Base-by-base conservation (phyloP, 2,888 invertebrate species). In the Dorcus hopei region DNA sequence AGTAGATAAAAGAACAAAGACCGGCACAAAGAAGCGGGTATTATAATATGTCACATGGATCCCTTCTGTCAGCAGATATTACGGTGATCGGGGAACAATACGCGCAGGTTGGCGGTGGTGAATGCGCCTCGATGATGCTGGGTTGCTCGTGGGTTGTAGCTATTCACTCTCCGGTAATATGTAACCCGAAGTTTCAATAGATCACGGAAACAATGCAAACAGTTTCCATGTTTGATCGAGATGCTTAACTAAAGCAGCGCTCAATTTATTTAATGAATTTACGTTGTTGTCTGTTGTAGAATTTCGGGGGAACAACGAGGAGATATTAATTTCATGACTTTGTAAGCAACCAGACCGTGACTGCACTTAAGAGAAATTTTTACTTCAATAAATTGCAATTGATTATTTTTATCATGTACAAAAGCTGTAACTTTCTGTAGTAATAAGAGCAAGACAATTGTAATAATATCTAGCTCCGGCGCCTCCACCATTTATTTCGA, bases 11-110 rank as follows among this genome's bases (percentile, higher is more conserved):
- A 52, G 41, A 48, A 53, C 52, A 52, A 57, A 41, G 51, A 45
- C 23, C 45, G 19, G 5, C 38, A 47, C 43, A 54, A 40, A 50
- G 54, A 58, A 54, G 23, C 48, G 38, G 51, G 43, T 57, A 57
- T 49, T 57, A 58, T 58, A 58, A 54, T 58, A 54, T 49, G 54
- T 58, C 54, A 50, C 43, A 50, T 41, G 45, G 54, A 58, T 54
- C 52, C 53, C 49, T 52, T 59, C 51, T 61, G 58, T 57, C 59
- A 57, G 54, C 59, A 51, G 61, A 61, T 59, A 59, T 61, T 51
- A 49, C 42, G 54, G 47, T 48, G 57, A 58, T 61, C 57, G 57
- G 48, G 49, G 58, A 62, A 59, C 61, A 62, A 62, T 62, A 57
- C 56, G 45, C 26, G 52, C 38, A 42, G 52, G 14, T 52, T 41